Evolutionary conservation across 2,797 vertebrate genomes (phyloP), one percentile per base, ranked within the genome.

Genomic region (Percopsis omiscomaycus): DNA sequence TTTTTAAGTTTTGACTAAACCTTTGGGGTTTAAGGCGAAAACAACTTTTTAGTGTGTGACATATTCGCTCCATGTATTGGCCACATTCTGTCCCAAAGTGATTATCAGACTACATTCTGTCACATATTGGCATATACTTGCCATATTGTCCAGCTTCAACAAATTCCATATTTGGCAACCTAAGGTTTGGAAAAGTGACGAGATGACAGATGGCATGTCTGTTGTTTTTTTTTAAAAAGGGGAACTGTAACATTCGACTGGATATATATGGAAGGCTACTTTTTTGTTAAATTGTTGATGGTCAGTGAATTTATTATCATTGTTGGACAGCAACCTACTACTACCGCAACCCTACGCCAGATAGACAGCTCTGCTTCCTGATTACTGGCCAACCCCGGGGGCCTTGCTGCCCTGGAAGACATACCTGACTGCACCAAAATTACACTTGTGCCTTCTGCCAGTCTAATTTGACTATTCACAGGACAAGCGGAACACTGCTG

Each of bases 401-500:
- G 71, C 74, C 66, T 62, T 63, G 1, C 32, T 49, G 62, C 71
- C 75, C 73, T 80, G 77, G 76, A 85, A 71, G 78, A 71, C 75
- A 86, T 79, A 84, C 88, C 84, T 89, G 84, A 87, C 84, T 87
- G 83, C 82, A 79, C 71, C 73, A 62, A 72, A 72, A 85, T 79
- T 73, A 78, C 83, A 83, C 6, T 73, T 71, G 71, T 67, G 64
- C 85, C 77, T 74, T 62, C 27, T 77, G 71, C 81, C 71, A 78
- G 63, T 61, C 60, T 79, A 44, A 78, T 83, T 86, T 80, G 53
- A 77, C 77, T 82, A 79, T 88, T 88, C 78, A 82, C 65, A 49
- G 74, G 57, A 77, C 65, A 58, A 67, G 69, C 56, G 10, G 61
- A 6, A 9, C 52, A 75, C 69, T 80, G 69, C 58, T 37, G 32